Percentiles rank a stretch among this genome's conserved stretches.
Evolutionary conservation across 2,797 vertebrate genomes (phyloP).

Genomic region (Holocentrus rufus): DNA sequence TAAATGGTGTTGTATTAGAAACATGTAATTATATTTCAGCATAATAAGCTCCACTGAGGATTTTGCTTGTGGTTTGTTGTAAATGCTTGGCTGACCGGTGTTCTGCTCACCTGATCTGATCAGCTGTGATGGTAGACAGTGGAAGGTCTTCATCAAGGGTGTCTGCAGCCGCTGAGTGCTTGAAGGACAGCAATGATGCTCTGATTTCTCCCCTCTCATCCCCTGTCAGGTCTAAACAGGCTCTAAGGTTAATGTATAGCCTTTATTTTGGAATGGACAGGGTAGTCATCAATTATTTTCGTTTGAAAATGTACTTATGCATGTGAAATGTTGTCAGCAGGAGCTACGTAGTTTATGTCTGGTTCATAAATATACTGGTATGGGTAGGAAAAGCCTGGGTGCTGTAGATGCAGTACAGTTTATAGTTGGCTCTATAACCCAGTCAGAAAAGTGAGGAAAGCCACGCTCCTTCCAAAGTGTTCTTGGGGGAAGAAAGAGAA

Average conservation of each 20-base stretch:
- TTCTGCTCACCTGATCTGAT: slow-evolving; percentile 41
- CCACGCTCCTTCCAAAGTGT: slow-evolving; percentile 69
- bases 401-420: slow-evolving; percentile 45
- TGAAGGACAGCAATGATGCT: slow-evolving; percentile 58
- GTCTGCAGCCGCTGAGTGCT: slow-evolving; percentile 62
- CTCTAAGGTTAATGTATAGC: slow-evolving; percentile 71
- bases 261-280: slow-evolving; percentile 67
- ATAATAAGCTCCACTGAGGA: background rate
- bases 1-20: slow-evolving; percentile 29
- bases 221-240: slow-evolving; percentile 60
- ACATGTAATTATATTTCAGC: slow-evolving; percentile 45
- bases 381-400: slow-evolving; percentile 25
- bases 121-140: slow-evolving; percentile 19
- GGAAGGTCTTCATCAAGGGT: slow-evolving; percentile 62
- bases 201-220: slow-evolving; percentile 47
- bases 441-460: slow-evolving; percentile 58
- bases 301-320: slow-evolving; percentile 27
- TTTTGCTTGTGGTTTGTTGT: slow-evolving; percentile 40
- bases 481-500: slow-evolving; percentile 68
- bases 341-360: slow-evolving; percentile 43
- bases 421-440: slow-evolving; percentile 63
- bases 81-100: slow-evolving; percentile 44
- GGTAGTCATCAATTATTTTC: slow-evolving; percentile 16
- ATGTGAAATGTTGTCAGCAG: slow-evolving; percentile 52
- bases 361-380: slow-evolving; percentile 67